These are phyloP conservation scores for Antedon mediterranea DNA, from an alignment of 53 echinoderm and acorn worm species.

Conservation along the genomic window DNA sequence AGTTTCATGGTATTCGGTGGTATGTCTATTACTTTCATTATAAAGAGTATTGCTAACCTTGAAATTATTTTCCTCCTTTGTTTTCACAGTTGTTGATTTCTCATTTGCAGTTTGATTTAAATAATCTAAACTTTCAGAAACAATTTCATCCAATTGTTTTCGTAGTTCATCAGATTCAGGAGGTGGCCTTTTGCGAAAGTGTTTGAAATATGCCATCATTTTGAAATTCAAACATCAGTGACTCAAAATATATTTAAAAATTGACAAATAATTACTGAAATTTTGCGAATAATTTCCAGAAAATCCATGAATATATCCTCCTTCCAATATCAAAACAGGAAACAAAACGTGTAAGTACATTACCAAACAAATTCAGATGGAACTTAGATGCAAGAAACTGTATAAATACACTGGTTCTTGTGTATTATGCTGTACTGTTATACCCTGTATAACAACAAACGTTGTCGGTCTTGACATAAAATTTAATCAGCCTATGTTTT, in stretches of 20 bases:
- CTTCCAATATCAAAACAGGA: too few species aligned
- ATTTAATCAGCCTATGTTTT: neutral
- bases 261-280: too few species aligned
- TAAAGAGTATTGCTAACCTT: neutral
- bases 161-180: neutral
- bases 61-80: neutral
- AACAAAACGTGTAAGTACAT: too few species aligned
- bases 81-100: neutral
- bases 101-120: neutral
- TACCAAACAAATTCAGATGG: too few species aligned
- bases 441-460: too few species aligned
- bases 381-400: too few species aligned
- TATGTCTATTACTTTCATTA: neutral
- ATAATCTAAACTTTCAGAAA: neutral
- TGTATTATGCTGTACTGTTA: too few species aligned
- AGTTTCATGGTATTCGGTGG: neutral
- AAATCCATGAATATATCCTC: too few species aligned
- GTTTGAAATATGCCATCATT: neutral
- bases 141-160: neutral
- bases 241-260: neutral
- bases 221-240: neutral
- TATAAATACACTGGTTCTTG: too few species aligned
- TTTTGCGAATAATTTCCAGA: too few species aligned
- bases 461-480: too few species aligned
- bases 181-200: neutral